Evolutionary conservation across 2,888 invertebrate genomes (phyloP), one percentile per base, ranked within the genome.

Genomic region (Allacma fusca): DNA sequence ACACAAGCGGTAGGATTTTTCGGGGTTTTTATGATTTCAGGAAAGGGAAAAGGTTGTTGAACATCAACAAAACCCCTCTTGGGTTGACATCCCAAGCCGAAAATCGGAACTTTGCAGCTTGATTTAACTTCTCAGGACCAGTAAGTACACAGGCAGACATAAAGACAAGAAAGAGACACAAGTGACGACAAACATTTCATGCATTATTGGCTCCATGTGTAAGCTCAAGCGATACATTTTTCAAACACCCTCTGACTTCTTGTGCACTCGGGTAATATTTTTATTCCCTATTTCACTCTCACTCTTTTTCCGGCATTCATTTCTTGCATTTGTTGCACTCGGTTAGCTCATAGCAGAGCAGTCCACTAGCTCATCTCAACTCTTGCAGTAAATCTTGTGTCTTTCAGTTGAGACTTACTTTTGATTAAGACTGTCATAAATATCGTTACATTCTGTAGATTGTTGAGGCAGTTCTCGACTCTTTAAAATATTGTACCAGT

Each of bases 21-120:
- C 50, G 2, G 16, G 50, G 16, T 50, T 50, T 19, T 50, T 19
- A 9, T 19, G 50, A 50, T n/a, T 50, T 50, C 19, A n/a, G 19
- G 16, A n/a, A 50, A 50, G 72, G 62, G 62, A 34, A 72, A 72
- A 59, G 72, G 72, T 72, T 72, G 72, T 72, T 72, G 72, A 72
- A 62, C 43, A 71, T 57, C 71, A 71, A 71, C 71, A 71, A 71
- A 50, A 68, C 24, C 70, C 24, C 70, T 21, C 16, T 26, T 62
- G 62, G 23, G 62, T 62, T 65, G 26, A 29, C 29, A 65, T 16
- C 28, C 13, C 5, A 26, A 28, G 65, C n/a, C 67, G 24, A 69
- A 43, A 69, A 69, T 43, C 43, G 23, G 69, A 40, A 69, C 24
- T 21, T 40, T 69, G 16, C 2, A 50, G n/a, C 16, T n/a, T 50